These are phyloP conservation scores for Hydraecia micacea DNA, from an alignment of 2,888 invertebrate genomes.

Conservation along the genomic window DNA sequence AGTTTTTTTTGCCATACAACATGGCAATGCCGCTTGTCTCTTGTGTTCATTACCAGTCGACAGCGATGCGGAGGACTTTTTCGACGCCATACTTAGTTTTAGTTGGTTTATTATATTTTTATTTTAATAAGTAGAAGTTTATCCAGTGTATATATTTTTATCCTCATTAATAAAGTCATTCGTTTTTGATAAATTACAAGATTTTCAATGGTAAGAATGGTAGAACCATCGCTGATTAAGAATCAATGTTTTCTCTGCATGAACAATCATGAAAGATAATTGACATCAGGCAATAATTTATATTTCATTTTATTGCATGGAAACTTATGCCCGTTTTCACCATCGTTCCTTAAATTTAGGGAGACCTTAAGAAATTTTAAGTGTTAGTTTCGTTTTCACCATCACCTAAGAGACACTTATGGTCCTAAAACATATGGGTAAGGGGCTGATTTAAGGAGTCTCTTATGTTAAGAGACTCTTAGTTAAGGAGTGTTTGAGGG, in stretches of 20 bases:
- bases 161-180: neutral
- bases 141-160: neutral
- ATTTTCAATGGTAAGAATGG: too few species aligned
- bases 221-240: neutral
- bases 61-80: neutral
- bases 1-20: too few species aligned
- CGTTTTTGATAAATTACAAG: neutral
- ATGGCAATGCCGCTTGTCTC: neutral
- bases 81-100: neutral
- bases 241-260: neutral
- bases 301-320: neutral
- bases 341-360: too few species aligned
- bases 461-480: too few species aligned
- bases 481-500: too few species aligned
- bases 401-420: too few species aligned
- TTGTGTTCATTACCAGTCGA: neutral
- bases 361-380: too few species aligned
- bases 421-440: too few species aligned
- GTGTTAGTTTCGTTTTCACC: too few species aligned
- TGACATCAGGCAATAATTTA: neutral
- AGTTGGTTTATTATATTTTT: neutral
- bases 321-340: too few species aligned
- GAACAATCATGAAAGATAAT: neutral
- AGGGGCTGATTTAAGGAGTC: too few species aligned
- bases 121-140: neutral